These are phyloP conservation scores for Ichneumoninae sp. DNA, from an alignment of 2,888 invertebrate species.

Conservation along the genomic window DNA sequence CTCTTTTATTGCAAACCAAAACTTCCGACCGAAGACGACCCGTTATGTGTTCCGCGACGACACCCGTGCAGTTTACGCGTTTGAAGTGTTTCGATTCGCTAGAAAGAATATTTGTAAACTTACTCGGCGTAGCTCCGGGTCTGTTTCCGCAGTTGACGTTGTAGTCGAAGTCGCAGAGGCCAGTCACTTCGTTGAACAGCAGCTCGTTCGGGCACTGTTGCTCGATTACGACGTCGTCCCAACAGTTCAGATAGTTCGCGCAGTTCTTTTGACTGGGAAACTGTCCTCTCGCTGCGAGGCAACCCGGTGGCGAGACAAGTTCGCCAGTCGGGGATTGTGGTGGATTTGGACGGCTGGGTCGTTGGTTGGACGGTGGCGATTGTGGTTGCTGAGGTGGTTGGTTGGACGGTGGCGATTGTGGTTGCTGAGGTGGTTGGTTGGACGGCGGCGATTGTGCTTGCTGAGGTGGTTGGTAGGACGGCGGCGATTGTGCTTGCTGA, in stretches of 20 bases:
- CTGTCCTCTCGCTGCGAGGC: constrained; percentile 86
- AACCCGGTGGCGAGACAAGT: constrained; percentile 71
- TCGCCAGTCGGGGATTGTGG: constrained; percentile 17
- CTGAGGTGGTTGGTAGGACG: constrained; percentile 35
- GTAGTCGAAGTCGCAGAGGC: constrained; percentile 88
- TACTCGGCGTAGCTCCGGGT: constrained; percentile 81
- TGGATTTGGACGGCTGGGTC: background rate
- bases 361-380: constrained; percentile 53
- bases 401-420: constrained; percentile 50
- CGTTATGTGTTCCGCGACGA: background rate
- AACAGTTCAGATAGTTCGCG: constrained; percentile 89
- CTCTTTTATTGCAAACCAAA: background rate
- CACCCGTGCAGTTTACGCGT: background rate
- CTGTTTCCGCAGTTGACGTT: constrained; percentile 88
- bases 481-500: constrained; percentile 24
- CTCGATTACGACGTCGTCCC: constrained; percentile 89
- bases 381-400: constrained; percentile 60
- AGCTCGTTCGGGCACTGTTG: constrained; percentile 88
- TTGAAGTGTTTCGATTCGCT: background rate
- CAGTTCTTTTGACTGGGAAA: constrained; percentile 87
- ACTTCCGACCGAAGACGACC: background rate
- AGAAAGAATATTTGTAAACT: constrained; percentile 67
- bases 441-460: background rate
- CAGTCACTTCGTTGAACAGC: constrained; percentile 86
- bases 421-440: constrained; percentile 1